phyloP scores from a whole-genome alignment of 2,797 vertebrate genomes.

The Gymnopithys bicolor region DNA sequence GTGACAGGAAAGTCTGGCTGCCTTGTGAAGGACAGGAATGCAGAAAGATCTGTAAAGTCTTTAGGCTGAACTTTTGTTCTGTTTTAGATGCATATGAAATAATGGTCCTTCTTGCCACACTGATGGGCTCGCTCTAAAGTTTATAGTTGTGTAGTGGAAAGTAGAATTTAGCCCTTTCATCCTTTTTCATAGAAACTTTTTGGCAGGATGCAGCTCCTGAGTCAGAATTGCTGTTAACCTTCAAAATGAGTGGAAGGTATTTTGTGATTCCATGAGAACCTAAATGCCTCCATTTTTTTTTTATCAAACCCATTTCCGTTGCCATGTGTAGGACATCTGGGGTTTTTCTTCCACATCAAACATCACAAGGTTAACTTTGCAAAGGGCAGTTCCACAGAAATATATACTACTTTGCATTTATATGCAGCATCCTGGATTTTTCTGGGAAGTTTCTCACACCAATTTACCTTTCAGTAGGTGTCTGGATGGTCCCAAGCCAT shows the following conservation, averaged over 20 bases:
- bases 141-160: not conserved
- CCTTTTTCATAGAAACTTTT: not conserved
- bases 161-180: not conserved
- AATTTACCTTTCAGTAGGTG: not conserved
- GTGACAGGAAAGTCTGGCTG: not conserved
- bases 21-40: not conserved
- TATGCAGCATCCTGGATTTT: not conserved
- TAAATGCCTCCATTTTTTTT: not conserved
- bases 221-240: not conserved
- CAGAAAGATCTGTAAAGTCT: not conserved
- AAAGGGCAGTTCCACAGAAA: not conserved
- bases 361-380: not conserved
- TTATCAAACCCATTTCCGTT: not conserved
- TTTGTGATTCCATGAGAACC: not conserved
- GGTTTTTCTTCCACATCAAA: not conserved
- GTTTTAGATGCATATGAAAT: not conserved
- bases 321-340: not conserved
- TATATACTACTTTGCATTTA: not conserved
- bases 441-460: not conserved
- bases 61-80: not conserved
- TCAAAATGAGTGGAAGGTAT: not conserved
- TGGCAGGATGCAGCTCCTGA: not conserved
- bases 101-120: not conserved
- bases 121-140: not conserved
- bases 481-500: not conserved